Evolutionary conservation across 2,888 invertebrate species (phyloP).

Genomic region (Sarcophaga subvicina): DNA sequence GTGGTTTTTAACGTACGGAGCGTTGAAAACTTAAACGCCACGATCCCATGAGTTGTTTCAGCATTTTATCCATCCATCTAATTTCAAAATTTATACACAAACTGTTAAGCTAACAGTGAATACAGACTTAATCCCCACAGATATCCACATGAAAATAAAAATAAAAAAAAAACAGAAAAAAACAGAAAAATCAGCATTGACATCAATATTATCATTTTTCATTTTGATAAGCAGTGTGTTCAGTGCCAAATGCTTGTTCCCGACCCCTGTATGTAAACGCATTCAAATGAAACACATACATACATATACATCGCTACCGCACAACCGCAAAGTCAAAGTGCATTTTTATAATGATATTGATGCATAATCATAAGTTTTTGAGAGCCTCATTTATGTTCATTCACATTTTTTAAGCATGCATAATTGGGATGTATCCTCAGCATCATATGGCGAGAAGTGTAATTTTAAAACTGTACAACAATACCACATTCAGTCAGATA

Average conservation of each 20-base stretch:
- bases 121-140: constrained; percentile 60
- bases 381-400: constrained; percentile 33
- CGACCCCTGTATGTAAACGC: too few relatives aligned
- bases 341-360: constrained; percentile 53
- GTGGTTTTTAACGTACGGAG: not conserved
- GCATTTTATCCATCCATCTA: constrained; percentile 29
- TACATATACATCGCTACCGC: not conserved
- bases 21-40: constrained; percentile 12
- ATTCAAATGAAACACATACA: not conserved
- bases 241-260: constrained; percentile 8
- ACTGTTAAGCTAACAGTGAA: constrained; percentile 45
- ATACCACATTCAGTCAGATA: not conserved
- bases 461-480: not conserved
- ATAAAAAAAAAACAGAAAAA: not conserved
- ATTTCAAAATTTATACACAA: constrained; percentile 50
- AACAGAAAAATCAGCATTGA: constrained; percentile 44
- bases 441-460: not conserved
- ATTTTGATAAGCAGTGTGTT: constrained; percentile 32
- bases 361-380: constrained; percentile 58
- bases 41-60: constrained; percentile 15
- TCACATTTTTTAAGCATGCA: not conserved
- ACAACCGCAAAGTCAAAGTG: constrained; percentile 55
- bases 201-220: constrained; percentile 53
- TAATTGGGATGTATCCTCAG: not conserved
- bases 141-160: constrained; percentile 3